Conservation (phyloP, 2,888 invertebrate species). For the Hartigia nigra region DNA sequence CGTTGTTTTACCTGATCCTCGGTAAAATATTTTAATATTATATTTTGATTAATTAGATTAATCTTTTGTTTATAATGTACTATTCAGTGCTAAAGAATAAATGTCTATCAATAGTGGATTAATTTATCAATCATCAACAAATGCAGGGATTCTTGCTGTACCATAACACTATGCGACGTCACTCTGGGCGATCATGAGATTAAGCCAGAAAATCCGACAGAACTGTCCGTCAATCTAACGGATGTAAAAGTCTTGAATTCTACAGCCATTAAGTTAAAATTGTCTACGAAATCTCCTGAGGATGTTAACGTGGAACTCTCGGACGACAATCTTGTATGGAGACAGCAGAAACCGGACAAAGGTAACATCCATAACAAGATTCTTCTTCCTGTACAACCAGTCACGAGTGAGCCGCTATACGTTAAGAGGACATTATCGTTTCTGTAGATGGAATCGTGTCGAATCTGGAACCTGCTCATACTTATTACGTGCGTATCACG, state of each 20-base stretch:
- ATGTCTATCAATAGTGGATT: neutral
- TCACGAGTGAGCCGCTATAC: neutral
- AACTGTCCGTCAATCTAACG: slow-evolving; percentile 55
- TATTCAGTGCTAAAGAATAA: neutral
- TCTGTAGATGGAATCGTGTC: slow-evolving; percentile 56
- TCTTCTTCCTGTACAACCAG: neutral
- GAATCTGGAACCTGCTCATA: slow-evolving; percentile 61
- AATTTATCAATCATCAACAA: slow-evolving; percentile 10
- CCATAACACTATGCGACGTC: slow-evolving; percentile 86
- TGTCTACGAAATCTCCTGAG: slow-evolving; percentile 51
- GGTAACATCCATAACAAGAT: slow-evolving; percentile 38
- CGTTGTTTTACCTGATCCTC: slow-evolving; percentile 82
- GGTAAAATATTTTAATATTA: slow-evolving; percentile 36
- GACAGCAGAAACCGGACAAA: slow-evolving; percentile 53
- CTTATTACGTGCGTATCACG: slow-evolving; percentile 62
- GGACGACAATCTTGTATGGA: slow-evolving; percentile 59
- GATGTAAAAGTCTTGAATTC: slow-evolving; percentile 62
- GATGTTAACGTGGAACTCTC: slow-evolving; percentile 56
- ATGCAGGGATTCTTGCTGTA: slow-evolving; percentile 82
- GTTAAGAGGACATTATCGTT: neutral
- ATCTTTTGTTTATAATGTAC: neutral
- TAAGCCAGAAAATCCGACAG: slow-evolving; percentile 55
- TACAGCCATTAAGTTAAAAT: slow-evolving; percentile 57
- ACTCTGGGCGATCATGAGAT: slow-evolving; percentile 81
- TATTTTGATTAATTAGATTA: neutral